Evolutionary conservation across 2,888 invertebrate species (phyloP), one percentile per base, ranked within the genome.

Genomic region (Margaritifera margaritifera): DNA sequence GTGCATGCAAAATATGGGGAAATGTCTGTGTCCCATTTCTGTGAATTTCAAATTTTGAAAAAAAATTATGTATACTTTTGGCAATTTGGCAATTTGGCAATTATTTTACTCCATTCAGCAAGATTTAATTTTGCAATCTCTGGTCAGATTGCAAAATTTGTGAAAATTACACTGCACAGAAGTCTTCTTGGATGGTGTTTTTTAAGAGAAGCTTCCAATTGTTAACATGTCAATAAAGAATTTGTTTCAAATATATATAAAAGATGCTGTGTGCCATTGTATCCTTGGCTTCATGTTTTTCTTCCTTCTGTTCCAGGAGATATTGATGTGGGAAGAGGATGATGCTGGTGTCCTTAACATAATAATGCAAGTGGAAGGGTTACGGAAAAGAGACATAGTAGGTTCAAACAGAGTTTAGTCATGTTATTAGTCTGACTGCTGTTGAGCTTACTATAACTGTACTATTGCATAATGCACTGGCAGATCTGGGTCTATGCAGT

Each of bases 261-360:
- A 67, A 55, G 18, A 19, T 57, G 18, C 15, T 15, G 15, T 42
- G 15, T 42, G 42, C 15, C 42, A 42, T 3, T 42, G 42, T 15
- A 42, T 42, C 42, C 11, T 42, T 42, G 42, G 4, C 11, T 42
- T 42, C 11, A 20, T 19, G 22, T 25, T 20, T 51, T 52, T 22
- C 8, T 58, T 50, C 42, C 71, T 68, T 57, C 71, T 54, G 58
- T 75, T 77, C 20, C 76, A 87, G 88, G 75, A 91, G 62, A 86
- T 96, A 22, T 94, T 95, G 87, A 93, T 82, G 69, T 90, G 90
- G 90, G 86, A 90, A 22, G 81, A 88, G 5, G 85, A 86, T 62
- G 80, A 81, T 15, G 75, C 84, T 55, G 83, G 83, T 22, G 71
- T 81, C 24, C 71, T 90, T 27, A 82, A 85, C 62, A 78, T 89